Base-by-base conservation (phyloP, 2,113 vertebrate species). In the Cyprinodon variegatus region DNA sequence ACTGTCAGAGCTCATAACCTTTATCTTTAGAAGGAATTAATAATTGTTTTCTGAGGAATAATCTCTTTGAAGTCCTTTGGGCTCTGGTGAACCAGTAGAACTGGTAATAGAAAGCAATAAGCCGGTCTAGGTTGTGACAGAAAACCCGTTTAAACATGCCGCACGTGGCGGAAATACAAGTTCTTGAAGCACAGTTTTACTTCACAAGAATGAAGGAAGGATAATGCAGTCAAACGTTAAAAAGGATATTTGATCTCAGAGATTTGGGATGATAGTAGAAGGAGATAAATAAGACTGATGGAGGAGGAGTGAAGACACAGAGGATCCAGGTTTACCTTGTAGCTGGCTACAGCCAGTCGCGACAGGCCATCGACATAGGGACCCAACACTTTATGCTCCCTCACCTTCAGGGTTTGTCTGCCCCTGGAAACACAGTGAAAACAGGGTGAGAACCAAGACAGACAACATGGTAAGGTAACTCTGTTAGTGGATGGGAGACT, bases 361-460 rank as follows among this genome's bases (percentile, higher is more conserved):
- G 98, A 99, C 38, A 99, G 93, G 36, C 98, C 98, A 70, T 99
- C 98, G 61, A 99, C 98, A 1, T 99, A 99, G 11, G 98, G 97
- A 69, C 98, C 98, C 83, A 98, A 91, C 64, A 99, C 97, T 90
- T 95, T 99, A 91, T 99, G 98, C 73, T 99, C 98, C 89, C 98
- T 95, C 76, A 99, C 98, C 92, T 96, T 97, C 82, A 99, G 92
- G 0, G 97, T 93, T 82, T 98, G 97, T 63, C 96, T 95, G 74
- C 96, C 96, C 93, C 98, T 99, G 92, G 62, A 74, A 72, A 79
- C 6, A 70, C 65, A 77, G 53, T 2, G 71, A 57, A 39, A 70
- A 10, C 39, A 72, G 3, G 13, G 70, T 81, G 39, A 62, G 45
- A 70, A 76, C 17, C 74, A 17, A 62, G 29, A 69, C 6, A 65